phyloP scores from a whole-genome alignment of 1,140 invertebrate species.

The Leptinotarsa defecta region DNA sequence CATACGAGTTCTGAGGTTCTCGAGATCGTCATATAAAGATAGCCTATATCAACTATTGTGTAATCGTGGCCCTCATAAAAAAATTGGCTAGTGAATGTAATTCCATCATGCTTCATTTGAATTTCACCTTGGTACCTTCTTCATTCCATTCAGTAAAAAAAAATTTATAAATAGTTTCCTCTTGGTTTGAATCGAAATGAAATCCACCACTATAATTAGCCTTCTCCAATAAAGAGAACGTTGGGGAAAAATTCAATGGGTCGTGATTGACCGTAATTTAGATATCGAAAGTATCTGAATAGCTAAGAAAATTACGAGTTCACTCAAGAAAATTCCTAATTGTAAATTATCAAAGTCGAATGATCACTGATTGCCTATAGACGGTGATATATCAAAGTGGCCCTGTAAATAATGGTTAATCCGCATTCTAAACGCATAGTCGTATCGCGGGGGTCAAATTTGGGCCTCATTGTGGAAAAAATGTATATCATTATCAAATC shows the following conservation, averaged over 20 bases:
- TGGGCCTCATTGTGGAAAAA: no score
- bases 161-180: no score
- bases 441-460: neutral
- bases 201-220: neutral
- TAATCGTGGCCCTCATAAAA: no score
- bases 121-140: no score
- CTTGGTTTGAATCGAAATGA: no score
- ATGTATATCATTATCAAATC: no score
- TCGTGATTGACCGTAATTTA: conserved; percentile 9
- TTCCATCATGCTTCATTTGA: no score
- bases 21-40: no score
- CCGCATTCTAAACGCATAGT: neutral
- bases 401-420: conserved; percentile 48
- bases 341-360: conserved; percentile 46
- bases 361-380: conserved; percentile 50
- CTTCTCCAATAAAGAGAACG: neutral
- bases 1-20: no score
- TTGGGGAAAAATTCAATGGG: conserved; percentile 17
- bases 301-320: neutral
- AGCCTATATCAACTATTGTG: no score
- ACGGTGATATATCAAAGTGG: conserved; percentile 43
- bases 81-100: no score
- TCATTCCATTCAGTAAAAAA: no score
- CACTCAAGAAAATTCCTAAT: conserved; percentile 36
- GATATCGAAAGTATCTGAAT: conserved; percentile 8